Conservation (phyloP, 2,113 vertebrate species). For the Baryphthengus martii region DNA sequence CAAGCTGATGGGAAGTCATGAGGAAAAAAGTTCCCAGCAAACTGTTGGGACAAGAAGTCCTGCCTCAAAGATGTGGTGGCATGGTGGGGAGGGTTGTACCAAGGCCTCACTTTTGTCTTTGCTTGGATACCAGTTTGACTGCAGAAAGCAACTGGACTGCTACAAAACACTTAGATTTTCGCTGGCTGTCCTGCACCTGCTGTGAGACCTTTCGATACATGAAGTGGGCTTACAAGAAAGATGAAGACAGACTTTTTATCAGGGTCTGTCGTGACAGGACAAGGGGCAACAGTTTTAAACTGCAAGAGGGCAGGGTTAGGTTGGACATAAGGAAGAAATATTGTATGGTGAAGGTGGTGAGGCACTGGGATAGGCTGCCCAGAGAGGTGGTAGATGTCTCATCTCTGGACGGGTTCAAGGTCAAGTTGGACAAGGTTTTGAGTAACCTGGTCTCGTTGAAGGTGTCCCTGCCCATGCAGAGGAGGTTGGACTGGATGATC, state of each 20-base stretch:
- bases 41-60: background rate
- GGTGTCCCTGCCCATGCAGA: background rate
- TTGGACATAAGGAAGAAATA: background rate
- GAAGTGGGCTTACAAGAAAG: background rate
- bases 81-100: background rate
- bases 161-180: background rate
- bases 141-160: background rate
- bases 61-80: background rate
- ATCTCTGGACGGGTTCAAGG: background rate
- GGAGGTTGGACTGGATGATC: background rate
- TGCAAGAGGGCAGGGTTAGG: background rate
- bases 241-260: background rate
- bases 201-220: background rate
- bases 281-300: background rate
- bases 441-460: background rate
- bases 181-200: background rate
- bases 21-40: background rate
- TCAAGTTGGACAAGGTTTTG: background rate
- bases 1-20: background rate
- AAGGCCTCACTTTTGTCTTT: background rate
- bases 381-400: background rate
- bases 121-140: background rate
- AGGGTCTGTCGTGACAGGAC: background rate
- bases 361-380: background rate
- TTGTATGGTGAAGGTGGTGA: background rate